Conservation (phyloP, 37 sponge, comb jelly and placozoan species). For the Beroe ovata region DNA sequence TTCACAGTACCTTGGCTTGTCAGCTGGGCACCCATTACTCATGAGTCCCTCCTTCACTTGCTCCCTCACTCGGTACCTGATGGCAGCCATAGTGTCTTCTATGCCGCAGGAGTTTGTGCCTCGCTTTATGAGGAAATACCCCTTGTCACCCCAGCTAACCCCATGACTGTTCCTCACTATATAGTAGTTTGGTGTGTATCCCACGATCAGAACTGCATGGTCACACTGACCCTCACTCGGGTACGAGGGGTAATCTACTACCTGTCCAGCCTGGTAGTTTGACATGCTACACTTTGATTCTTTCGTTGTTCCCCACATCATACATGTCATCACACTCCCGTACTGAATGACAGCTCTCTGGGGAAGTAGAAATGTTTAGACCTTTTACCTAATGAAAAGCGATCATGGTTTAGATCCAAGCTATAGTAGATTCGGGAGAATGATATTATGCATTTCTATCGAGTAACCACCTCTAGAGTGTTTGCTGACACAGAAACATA, state of each 20-base stretch:
- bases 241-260: background rate
- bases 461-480: background rate
- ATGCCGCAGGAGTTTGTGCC: conserved; percentile 22
- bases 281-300: background rate
- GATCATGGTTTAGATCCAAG: too few relatives aligned
- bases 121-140: conserved; percentile 31
- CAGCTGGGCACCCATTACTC: background rate
- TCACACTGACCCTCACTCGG: background rate
- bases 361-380: too few relatives aligned
- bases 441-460: too few relatives aligned
- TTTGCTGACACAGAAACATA: background rate
- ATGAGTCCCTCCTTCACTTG: background rate
- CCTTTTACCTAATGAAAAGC: too few relatives aligned
- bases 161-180: conserved; percentile 57
- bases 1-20: background rate
- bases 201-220: conserved; percentile 61
- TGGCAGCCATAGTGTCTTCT: conserved; percentile 31
- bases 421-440: too few relatives aligned
- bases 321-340: conserved; percentile 49
- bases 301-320: background rate
- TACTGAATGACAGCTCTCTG: conserved; percentile 15
- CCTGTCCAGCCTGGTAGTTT: background rate
- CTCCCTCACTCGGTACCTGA: background rate
- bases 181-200: conserved; percentile 40
- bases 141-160: conserved; percentile 15